phyloP scores from a whole-genome alignment of 2,888 invertebrate genomes.

The Himalopsyche japonica region DNA sequence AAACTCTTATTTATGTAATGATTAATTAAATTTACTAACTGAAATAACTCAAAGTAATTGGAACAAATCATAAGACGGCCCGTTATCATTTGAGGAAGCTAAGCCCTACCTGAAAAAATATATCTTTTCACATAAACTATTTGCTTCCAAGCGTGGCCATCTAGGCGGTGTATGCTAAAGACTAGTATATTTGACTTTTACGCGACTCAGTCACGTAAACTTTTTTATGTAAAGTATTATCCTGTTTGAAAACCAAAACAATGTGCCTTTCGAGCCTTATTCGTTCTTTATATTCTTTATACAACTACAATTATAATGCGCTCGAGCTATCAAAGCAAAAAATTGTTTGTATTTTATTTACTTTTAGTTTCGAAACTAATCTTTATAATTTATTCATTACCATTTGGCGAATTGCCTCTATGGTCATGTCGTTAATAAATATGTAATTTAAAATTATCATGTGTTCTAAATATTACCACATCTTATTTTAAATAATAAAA shows the following conservation, averaged over 20 bases:
- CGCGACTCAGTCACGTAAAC: constrained; percentile 12
- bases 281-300: neutral
- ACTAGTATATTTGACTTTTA: constrained; percentile 7
- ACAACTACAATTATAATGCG: neutral
- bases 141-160: neutral
- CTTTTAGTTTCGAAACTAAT: too few relatives aligned
- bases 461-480: too few relatives aligned
- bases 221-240: neutral
- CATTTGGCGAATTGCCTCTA: too few relatives aligned
- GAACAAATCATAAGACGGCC: neutral
- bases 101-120: neutral
- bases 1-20: neutral
- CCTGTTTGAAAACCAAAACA: constrained; percentile 1
- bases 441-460: too few relatives aligned
- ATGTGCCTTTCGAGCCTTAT: neutral
- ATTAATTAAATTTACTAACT: too few relatives aligned
- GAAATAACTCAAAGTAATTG: neutral
- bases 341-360: too few relatives aligned
- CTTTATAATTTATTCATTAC: too few relatives aligned
- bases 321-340: neutral
- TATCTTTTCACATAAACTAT: neutral
- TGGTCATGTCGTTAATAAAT: too few relatives aligned
- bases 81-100: neutral
- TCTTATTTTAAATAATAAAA: too few relatives aligned
- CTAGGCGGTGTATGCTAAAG: neutral